These are phyloP conservation scores for Phyllotreta striolata DNA, from an alignment of 2,888 invertebrate species.

Conservation along the genomic window DNA sequence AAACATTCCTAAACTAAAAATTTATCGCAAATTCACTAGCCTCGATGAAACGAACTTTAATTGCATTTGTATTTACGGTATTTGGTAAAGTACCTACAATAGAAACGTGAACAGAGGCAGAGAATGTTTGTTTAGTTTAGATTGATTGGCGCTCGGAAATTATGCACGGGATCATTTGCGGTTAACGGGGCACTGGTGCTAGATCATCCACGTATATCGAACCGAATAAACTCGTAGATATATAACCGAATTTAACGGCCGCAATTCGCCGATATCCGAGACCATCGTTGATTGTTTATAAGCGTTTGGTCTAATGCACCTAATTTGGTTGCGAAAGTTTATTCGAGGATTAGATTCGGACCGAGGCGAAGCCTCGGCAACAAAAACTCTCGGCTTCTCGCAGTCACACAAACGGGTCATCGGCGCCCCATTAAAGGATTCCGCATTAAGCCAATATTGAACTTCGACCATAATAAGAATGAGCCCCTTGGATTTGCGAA, in stretches of 20 bases:
- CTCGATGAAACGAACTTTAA: background rate
- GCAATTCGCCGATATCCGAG: too few species aligned
- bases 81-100: background rate
- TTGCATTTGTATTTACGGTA: background rate
- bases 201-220: conserved; percentile 16
- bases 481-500: conserved; percentile 37
- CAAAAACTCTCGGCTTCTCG: too few species aligned
- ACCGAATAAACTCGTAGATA: conserved; percentile 1
- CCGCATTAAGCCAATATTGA: conserved; percentile 38
- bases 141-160: conserved; percentile 17
- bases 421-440: conserved; percentile 36
- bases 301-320: too few species aligned
- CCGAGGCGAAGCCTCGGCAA: too few species aligned
- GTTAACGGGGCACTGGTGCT: conserved; percentile 18
- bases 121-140: conserved; percentile 16
- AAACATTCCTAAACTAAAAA: too few species aligned
- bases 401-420: background rate
- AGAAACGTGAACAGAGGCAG: background rate
- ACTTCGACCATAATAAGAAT: conserved; percentile 38
- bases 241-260: background rate
- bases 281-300: too few species aligned
- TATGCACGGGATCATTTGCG: conserved; percentile 23
- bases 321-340: too few species aligned
- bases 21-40: background rate
- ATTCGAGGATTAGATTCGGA: too few species aligned